Evolutionary conservation across 2,113 vertebrate species (phyloP).

Genomic region (Epinephelus fuscoguttatus): DNA sequence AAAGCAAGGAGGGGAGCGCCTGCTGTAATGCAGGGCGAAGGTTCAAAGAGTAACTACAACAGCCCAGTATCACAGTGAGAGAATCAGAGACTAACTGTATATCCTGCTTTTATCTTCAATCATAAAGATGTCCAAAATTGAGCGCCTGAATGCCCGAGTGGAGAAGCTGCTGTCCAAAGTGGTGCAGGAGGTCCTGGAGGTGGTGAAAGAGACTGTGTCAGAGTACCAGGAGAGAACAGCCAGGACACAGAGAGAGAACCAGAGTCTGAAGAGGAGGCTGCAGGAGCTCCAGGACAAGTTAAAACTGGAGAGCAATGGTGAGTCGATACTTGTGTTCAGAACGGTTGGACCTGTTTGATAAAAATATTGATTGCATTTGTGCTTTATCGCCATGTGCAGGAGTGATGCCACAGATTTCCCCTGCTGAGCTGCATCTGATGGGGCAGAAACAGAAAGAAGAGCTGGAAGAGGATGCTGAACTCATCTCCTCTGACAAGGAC

Average conservation of each 20-base stretch:
- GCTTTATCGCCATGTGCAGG: constrained; percentile 14
- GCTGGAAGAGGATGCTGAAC: not conserved
- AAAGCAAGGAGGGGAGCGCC: too few relatives aligned
- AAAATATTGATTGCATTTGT: not conserved
- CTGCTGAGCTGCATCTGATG: not conserved
- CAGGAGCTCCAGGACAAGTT: constrained; percentile 71
- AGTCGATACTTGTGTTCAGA: not conserved
- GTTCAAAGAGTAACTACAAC: too few relatives aligned
- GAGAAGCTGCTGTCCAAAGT: constrained; percentile 76
- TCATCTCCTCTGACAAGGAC: constrained; percentile 21
- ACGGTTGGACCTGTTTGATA: not conserved
- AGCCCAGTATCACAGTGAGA: too few relatives aligned
- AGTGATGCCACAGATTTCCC: not conserved
- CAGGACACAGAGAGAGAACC: constrained; percentile 80
- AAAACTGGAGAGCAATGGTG: constrained; percentile 32
- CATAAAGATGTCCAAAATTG: constrained; percentile 76
- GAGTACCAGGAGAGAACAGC: constrained; percentile 81
- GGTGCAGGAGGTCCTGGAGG: constrained; percentile 78
- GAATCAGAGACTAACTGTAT: too few relatives aligned
- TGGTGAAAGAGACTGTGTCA: constrained; percentile 80
- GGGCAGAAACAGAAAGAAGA: constrained; percentile 22
- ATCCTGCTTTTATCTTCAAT: not conserved
- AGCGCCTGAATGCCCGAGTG: constrained; percentile 77
- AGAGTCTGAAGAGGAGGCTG: constrained; percentile 74
- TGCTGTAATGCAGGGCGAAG: too few relatives aligned